These are phyloP conservation scores for Drosophila asahinai DNA, from an alignment of 1,140 invertebrate genomes.

Conservation along the genomic window DNA sequence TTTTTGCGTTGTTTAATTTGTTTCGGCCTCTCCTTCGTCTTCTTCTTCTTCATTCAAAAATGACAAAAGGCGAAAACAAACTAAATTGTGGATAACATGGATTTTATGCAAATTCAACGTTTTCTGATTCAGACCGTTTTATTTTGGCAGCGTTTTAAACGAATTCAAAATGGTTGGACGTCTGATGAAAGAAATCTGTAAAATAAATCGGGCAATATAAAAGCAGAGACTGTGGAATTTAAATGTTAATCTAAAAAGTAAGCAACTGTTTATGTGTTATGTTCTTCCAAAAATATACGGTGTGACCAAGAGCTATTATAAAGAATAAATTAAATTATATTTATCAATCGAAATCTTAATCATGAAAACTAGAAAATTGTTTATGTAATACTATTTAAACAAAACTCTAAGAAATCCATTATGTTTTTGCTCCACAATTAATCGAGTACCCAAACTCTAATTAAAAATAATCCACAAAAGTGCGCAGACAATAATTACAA, in stretches of 20 bases:
- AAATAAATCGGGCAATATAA: slow-evolving; percentile 4
- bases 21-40: slow-evolving; percentile 29
- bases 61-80: slow-evolving; percentile 59
- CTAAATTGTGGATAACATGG: slow-evolving; percentile 52
- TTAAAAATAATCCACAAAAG: background rate
- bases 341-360: too few relatives aligned
- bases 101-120: slow-evolving; percentile 55
- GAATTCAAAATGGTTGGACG: slow-evolving; percentile 42
- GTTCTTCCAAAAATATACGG: background rate
- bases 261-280: too few relatives aligned
- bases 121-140: slow-evolving; percentile 42
- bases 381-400: too few relatives aligned
- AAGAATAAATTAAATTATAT: background rate
- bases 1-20: slow-evolving; percentile 81
- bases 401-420: too few relatives aligned
- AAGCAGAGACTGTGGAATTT: background rate
- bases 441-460: background rate
- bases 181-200: slow-evolving; percentile 29
- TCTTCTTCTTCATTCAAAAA: slow-evolving; percentile 49
- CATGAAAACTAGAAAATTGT: too few relatives aligned
- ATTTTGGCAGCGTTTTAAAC: slow-evolving; percentile 37
- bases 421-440: too few relatives aligned
- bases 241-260: slow-evolving; percentile 3
- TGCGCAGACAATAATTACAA: background rate
- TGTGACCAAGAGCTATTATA: background rate